phyloP scores from a whole-genome alignment of 2,113 vertebrate species.

The Tyrannus savana region DNA sequence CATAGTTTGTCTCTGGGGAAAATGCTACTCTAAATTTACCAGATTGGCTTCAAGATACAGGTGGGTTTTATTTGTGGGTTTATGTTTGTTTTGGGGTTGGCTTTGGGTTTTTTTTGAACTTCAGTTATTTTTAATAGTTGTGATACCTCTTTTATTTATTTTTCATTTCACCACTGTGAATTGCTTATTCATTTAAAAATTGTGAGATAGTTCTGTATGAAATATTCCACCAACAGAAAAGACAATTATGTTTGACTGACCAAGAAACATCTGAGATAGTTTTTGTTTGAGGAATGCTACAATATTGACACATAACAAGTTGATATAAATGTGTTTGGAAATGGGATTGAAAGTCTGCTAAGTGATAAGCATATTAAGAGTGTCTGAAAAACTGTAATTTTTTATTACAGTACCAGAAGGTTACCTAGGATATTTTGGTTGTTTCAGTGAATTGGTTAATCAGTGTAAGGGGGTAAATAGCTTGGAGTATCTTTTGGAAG shows the following conservation, averaged over 20 bases:
- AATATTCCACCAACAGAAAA: background rate
- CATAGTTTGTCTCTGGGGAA: background rate
- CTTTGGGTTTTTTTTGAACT: background rate
- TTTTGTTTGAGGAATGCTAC: background rate
- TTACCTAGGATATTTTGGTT: background rate
- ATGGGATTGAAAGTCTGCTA: background rate
- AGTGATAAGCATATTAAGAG: background rate
- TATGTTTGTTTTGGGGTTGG: background rate
- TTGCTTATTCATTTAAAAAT: background rate
- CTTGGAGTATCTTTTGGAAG: background rate
- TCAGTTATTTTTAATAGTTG: background rate
- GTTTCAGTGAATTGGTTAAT: background rate
- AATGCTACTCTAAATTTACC: background rate
- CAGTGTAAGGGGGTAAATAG: background rate
- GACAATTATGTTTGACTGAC: background rate
- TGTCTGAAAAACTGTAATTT: background rate
- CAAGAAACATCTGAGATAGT: background rate
- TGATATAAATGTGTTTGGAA: background rate
- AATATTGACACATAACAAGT: background rate
- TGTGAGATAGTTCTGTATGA: background rate
- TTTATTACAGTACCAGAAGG: background rate
- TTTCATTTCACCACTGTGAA: background rate
- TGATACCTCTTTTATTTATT: background rate
- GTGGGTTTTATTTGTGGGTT: rapidly evolving
- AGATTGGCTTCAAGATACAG: background rate